Evolutionary conservation across 2,797 vertebrate genomes (phyloP).

Genomic region (Neostethus bicornis): DNA sequence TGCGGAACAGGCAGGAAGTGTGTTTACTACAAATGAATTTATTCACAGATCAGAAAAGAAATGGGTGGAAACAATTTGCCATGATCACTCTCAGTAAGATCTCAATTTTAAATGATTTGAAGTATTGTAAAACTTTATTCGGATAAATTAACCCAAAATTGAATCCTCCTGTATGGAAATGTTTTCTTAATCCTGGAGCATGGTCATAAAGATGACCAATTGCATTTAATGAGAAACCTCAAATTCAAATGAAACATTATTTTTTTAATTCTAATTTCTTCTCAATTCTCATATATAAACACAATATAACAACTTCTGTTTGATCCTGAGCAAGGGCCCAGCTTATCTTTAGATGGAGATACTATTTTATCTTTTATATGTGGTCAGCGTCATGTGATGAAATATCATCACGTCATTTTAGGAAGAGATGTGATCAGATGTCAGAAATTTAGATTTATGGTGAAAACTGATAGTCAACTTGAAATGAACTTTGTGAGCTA

Average conservation of each 20-base stretch:
- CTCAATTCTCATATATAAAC: too few relatives aligned
- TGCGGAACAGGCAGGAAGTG: constrained; percentile 13
- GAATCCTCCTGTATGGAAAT: constrained; percentile 11
- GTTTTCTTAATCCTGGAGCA: constrained; percentile 10
- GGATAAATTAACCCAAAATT: constrained; percentile 32
- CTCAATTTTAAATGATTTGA: constrained; percentile 19
- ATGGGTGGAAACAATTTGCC: background rate
- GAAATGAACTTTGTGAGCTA: background rate
- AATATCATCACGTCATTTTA: background rate
- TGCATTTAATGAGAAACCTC: too few relatives aligned
- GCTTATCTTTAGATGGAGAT: too few relatives aligned
- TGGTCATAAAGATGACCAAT: too few relatives aligned
- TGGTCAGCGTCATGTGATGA: background rate
- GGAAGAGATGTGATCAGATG: background rate
- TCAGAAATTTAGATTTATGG: background rate
- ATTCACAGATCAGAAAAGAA: constrained; percentile 57
- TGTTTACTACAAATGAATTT: constrained; percentile 63
- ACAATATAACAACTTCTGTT: too few relatives aligned
- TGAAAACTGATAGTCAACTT: background rate
- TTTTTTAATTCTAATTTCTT: too few relatives aligned
- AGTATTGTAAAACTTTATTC: constrained; percentile 33
- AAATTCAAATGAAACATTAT: too few relatives aligned
- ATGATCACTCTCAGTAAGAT: constrained; percentile 5
- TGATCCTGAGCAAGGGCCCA: too few relatives aligned
- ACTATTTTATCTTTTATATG: too few relatives aligned